Evolutionary conservation across 2,113 vertebrate species (phyloP), one percentile per base, ranked within the genome.

Genomic region (Oncorhynchus masou): DNA sequence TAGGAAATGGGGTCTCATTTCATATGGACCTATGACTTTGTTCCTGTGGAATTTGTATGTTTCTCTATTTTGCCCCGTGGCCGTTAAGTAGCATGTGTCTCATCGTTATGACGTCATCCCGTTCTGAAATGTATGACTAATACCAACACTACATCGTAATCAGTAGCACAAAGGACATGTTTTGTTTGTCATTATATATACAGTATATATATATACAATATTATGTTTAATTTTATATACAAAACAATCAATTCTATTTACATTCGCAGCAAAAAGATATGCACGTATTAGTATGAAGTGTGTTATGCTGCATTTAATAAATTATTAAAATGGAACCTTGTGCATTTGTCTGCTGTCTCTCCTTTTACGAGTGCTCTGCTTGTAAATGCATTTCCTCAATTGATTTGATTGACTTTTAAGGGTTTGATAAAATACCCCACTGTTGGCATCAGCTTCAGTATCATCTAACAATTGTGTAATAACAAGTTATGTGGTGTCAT

Each of bases 301-400:
- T 90, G 88, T 91, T 81, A 90, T 90, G 84, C 84, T 90, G 89
- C 91, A 89, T 91, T 90, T 88, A 93, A 91, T 91, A 89, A 91
- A 93, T 86, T 29, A 90, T 89, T 87, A 85, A 91, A 88, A 88
- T 83, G 78, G 77, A 83, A 49, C 74, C 16, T 76, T 74, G 5
- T 81, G 24, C 59, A 45, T 76, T 60, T 83, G 81, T 78, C 66
- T 79, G 45, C 20, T 39, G 78, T 79, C 65, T 80, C 54, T 75
- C 54, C 2, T 65, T 20, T 48, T 25, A 11, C 19, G 1, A 3
- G 4, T 39, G 45, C 60, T 70, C 12, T 51, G 62, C 31, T 66
- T 77, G 69, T 65, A 22, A 45, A 45, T 45, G 39, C 9, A 11
- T 45, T 45, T 45, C 9, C 9, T 45, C 39, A 45, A 45, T 12